A percentile compares a stretch with the other conserved stretches of the same genome.
Evolutionary conservation across 2,888 invertebrate species (phyloP).

Genomic region (Escarpia spicata): DNA sequence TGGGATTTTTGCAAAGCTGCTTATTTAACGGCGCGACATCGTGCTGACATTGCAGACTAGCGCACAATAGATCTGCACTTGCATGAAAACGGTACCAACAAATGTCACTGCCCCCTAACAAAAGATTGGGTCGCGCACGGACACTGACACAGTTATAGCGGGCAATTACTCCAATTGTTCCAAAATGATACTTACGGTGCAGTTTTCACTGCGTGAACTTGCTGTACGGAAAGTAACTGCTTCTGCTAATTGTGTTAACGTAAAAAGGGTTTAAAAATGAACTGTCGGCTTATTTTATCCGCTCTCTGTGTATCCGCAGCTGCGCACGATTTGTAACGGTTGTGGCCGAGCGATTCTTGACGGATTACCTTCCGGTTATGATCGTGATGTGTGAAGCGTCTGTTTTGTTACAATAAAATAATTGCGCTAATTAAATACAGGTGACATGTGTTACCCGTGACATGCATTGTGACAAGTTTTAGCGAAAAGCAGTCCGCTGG

Average conservation of each 20-base stretch:
- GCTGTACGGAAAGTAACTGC: background rate
- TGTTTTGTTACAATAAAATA: background rate
- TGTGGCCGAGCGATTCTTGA: background rate
- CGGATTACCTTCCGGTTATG: background rate
- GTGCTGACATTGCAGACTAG: background rate
- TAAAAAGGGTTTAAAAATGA: background rate
- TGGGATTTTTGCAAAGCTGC: background rate
- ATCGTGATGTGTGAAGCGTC: background rate
- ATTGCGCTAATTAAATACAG: background rate
- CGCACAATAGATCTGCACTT: background rate
- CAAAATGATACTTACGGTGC: background rate
- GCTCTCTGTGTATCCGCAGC: background rate
- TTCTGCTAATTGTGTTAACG: background rate
- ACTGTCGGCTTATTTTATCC: background rate
- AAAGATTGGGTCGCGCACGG: background rate
- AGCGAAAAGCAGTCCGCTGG: background rate
- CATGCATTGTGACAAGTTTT: background rate
- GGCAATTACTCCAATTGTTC: background rate
- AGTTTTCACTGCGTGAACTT: background rate
- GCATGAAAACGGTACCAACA: background rate
- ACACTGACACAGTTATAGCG: background rate
- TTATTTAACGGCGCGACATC: background rate
- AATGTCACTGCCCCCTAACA: background rate
- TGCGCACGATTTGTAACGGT: background rate
- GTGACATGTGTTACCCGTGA: background rate